Base-by-base conservation (phyloP, 2,888 invertebrate species). In the Beris chalybata region DNA sequence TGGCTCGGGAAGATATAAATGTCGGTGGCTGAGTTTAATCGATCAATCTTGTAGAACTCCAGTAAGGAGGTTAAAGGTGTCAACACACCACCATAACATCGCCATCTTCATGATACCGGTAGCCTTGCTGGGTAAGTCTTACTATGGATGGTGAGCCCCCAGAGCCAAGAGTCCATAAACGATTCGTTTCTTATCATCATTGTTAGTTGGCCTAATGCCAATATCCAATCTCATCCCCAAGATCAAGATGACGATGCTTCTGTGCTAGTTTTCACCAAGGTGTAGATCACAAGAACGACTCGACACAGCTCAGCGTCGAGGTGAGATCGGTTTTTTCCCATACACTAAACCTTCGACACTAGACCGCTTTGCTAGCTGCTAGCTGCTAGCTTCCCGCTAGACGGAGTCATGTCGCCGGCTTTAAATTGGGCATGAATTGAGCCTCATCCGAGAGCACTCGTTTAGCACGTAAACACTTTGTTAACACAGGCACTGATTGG, bases 1-100 rank as follows among this genome's bases (percentile, higher is more conserved):
- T 38, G 61, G 50, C 61, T 50, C 43, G 50, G 30, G 50, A 61
- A 52, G 61, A 52, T 61, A 50, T 50, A 61, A 61, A 61, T 61
- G 61, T 61, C 52, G 61, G 61, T 61, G 61, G 61, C 61, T 52
- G 61, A 61, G 61, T 61, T 61, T 61, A 61, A 61, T 61, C 61
- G 61, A 61, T 61, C 61, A 61, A 61, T 61, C 61, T 61, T 61
- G 61, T 61, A 61, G 2, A 38, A 30, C 61, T 50, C 61, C 50
- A 52, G 61, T 61, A 61, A 61, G 50, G 61, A 61, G 61, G 61
- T 61, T 61, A 61, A 61, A 61, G 61, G 61, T 61, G 61, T 50
- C 61, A 61, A 38, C 61, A 38, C 50, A 43, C 47, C 61, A 50
- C 38, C 61, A 50, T 61, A 50, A 22, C 47, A 48, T 47, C 59